phyloP scores from a whole-genome alignment of 2,797 vertebrate species.

The Leptoclinus maculatus region DNA sequence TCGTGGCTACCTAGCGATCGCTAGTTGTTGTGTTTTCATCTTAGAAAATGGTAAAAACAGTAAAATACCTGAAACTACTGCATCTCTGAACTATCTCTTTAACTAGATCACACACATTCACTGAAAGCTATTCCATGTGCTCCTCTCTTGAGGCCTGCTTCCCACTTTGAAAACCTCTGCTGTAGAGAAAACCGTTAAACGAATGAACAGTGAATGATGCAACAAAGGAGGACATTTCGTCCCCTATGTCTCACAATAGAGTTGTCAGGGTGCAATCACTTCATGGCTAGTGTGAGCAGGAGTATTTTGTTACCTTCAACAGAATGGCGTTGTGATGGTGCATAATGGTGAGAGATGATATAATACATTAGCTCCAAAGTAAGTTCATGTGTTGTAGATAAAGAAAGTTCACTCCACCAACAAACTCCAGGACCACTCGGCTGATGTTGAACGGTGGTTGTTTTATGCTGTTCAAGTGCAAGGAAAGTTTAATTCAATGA shows the following conservation, averaged over 20 bases:
- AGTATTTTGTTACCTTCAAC: neutral
- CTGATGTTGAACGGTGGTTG: slow-evolving; percentile 11
- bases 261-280: neutral
- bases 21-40: no score
- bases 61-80: no score
- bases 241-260: neutral
- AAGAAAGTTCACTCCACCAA: neutral
- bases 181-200: neutral
- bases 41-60: neutral
- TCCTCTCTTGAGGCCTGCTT: neutral
- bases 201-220: neutral
- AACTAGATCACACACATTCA: neutral
- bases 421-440: neutral
- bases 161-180: neutral
- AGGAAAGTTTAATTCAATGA: slow-evolving; percentile 14
- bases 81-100: neutral
- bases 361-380: neutral
- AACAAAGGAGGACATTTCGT: neutral
- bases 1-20: no score
- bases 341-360: neutral
- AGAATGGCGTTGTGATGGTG: neutral
- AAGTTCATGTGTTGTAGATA: neutral
- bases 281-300: neutral
- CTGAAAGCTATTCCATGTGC: neutral
- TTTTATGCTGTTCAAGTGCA: slow-evolving; percentile 25